Evolutionary conservation across 1,140 invertebrate species (phyloP).

Genomic region (Trichomalopsis sarcophagae): DNA sequence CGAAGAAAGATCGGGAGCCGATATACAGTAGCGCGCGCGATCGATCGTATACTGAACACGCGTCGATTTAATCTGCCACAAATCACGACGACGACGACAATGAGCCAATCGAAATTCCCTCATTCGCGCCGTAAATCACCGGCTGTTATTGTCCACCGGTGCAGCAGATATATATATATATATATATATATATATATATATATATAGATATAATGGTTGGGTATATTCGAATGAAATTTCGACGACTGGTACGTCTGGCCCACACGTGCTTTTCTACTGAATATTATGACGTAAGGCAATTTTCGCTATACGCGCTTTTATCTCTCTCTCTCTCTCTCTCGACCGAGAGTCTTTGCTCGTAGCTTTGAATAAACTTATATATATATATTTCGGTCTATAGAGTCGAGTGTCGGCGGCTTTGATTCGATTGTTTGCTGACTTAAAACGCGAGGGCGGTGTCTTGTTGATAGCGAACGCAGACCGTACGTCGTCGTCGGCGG

Average conservation of each 20-base stretch:
- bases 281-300: too few relatives aligned
- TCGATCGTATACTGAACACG: neutral
- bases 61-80: slow-evolving; percentile 8
- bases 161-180: neutral
- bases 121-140: slow-evolving; percentile 34
- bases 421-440: neutral
- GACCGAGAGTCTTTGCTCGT: neutral
- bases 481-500: neutral
- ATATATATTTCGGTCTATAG: too few relatives aligned
- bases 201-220: too few relatives aligned
- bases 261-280: too few relatives aligned
- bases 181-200: too few relatives aligned
- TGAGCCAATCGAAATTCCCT: slow-evolving; percentile 3
- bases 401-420: neutral
- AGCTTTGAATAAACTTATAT: neutral
- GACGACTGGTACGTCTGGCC: too few relatives aligned
- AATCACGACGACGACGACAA: slow-evolving; percentile 11
- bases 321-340: too few relatives aligned
- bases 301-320: too few relatives aligned
- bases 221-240: too few relatives aligned
- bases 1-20: neutral
- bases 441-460: neutral
- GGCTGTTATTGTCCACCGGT: neutral
- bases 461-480: neutral
- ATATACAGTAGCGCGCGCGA: neutral